Evolutionary conservation across 2,113 vertebrate genomes (phyloP), one percentile per base, ranked within the genome.

Genomic region (Dolichotis patagonum): DNA sequence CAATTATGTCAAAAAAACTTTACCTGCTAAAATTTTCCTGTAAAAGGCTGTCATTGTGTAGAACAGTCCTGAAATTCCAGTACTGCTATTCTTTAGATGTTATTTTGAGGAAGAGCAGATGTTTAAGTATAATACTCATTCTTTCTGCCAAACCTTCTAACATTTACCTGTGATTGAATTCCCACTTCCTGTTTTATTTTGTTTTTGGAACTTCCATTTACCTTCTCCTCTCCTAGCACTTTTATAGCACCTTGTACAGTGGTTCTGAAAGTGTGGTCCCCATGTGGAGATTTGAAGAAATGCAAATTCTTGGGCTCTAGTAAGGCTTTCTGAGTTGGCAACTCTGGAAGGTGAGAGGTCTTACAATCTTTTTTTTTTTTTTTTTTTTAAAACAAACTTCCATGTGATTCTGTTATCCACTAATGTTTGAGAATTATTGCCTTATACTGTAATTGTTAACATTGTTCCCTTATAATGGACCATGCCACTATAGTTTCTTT

Each of bases 61-160:
- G 41, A 88, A 92, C 41, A 60, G 24, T 75, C 89, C 26, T 88
- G 81, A 80, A 92, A 85, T 77, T 81, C 73, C 13, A 89, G 19
- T 58, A 85, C 17, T 81, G 17, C 38, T 30, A 17, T 81, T 96
- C 32, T 81, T 85, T 3, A 19, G 54, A 86, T 92, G 24, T 60
- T 91, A 92, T 89, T 91, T 85, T 80, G 71, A 95, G 73, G 62
- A 85, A 52, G 65, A 38, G 56, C 38, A 88, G 56, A 60, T 91
- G 43, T 89, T 92, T 85, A 96, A 92, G 75, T 10, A 41, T 13
- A 49, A 71, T 65, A 4, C 24, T 94, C 12, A 56, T 91, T 88
- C 91, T 91, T 52, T 83, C 41, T 67, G 13, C 86, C 43, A 90
- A 93, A n/a, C 30, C n/a, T 77, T 65, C 20, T 93, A 87, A 85